Evolutionary conservation across 2,113 vertebrate species (phyloP), one percentile per base, ranked within the genome.

Genomic region (Pleuronectes platessa): DNA sequence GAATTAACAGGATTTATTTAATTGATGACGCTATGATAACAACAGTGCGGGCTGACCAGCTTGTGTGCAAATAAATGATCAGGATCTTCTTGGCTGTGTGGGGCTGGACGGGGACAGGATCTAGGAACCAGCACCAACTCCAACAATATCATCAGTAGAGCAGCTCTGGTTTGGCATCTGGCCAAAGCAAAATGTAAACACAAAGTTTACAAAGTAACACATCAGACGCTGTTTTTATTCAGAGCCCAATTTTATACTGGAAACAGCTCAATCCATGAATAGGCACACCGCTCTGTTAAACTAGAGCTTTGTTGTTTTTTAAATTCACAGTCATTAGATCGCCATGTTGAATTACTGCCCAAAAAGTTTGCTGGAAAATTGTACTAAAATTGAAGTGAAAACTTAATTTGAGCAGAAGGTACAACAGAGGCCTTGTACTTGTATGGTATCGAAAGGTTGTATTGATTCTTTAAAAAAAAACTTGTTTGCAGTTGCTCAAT

Each of bases 1-100:
- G 84, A 93, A 93, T 91, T 93, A 94, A 91, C 83, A 21, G 76
- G 88, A 87, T 92, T 92, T 86, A 83, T 92, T 91, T 93, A 90
- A 93, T 91, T 90, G 88, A 89, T 83, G 60, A 80, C 66, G 68
- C 67, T 78, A 72, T 68, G 76, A 91, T 79, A 67, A 51, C 81
- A 79, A 55, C 15, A 23, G 71, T 42, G 23, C 60, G 58, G 76
- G 59, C 53, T 61, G 31, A 80, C 45, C 83, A 79, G 66, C 71
- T 86, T 74, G 78, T 76, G 51, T 85, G 68, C 71, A 76, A 77
- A 58, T 54, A 76, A 73, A 58, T 54, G 24, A 67, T 76, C 17
- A 42, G 74, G 31, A 53, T 71, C 18, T 66, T 64, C 49, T n/a
- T 24, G 26, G 58, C 35, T 53, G n/a, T 49, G 5, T 65, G 11